Evolutionary conservation across 2,888 invertebrate species (phyloP).

Genomic region (Callosobruchus maculatus): DNA sequence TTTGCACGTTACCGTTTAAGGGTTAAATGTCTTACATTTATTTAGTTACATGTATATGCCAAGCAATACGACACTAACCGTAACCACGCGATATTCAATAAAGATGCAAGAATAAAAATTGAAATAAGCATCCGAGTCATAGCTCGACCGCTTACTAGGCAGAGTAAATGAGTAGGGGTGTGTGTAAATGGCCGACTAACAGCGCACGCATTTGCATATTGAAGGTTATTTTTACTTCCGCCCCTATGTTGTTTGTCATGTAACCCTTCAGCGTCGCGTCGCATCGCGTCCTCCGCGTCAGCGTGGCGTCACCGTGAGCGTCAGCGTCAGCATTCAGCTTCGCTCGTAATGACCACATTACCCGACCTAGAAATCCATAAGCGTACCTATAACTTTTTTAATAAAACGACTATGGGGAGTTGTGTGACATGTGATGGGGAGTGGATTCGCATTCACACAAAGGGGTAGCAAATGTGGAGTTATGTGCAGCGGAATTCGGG

Average conservation of each 20-base stretch:
- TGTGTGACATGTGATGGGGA: background rate
- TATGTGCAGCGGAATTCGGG: background rate
- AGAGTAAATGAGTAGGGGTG: slow-evolving; percentile 21
- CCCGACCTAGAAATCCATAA: background rate
- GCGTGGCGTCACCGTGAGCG: slow-evolving; percentile 6
- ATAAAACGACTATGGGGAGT: background rate
- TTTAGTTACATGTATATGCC: background rate
- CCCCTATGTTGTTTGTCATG: slow-evolving; percentile 47
- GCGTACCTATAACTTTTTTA: background rate
- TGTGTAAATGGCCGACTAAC: slow-evolving; percentile 48
- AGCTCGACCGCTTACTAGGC: background rate
- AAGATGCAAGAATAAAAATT: background rate
- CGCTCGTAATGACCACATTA: background rate
- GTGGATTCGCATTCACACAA: background rate
- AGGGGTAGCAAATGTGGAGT: background rate
- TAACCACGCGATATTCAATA: background rate
- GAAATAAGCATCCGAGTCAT: background rate
- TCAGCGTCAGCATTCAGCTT: background rate
- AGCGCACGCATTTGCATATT: slow-evolving; percentile 47
- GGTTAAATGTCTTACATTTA: no score
- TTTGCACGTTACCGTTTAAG: no score
- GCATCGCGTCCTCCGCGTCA: no score
- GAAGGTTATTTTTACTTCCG: slow-evolving; percentile 48
- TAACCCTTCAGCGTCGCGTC: slow-evolving; percentile 41
- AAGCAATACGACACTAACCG: background rate